Conservation (phyloP, 2,888 invertebrate species). For the Crocallis elinguaria region DNA sequence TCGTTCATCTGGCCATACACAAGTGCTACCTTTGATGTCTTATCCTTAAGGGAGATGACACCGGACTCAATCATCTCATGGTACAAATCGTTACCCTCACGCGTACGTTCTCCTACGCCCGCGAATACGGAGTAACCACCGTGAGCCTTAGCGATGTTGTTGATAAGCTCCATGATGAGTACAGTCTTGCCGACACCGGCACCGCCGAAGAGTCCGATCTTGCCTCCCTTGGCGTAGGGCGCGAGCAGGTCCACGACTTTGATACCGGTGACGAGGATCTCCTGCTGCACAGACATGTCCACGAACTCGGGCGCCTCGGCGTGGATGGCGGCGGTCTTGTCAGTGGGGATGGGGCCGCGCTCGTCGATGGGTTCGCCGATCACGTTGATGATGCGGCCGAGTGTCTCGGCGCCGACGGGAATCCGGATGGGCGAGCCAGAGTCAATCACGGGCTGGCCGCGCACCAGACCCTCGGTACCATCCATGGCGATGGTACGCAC, state of each 20-base stretch:
- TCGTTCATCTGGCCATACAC: slow-evolving; percentile 99
- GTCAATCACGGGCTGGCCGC: slow-evolving; percentile 93
- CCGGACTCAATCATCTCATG: slow-evolving; percentile 98
- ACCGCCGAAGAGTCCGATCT: slow-evolving; percentile 97
- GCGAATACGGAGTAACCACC: slow-evolving; percentile 99
- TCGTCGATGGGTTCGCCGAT: slow-evolving; percentile 95
- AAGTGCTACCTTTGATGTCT: slow-evolving; percentile 95
- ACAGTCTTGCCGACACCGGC: slow-evolving; percentile 98
- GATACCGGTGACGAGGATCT: slow-evolving; percentile 96
- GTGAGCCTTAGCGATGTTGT: slow-evolving; percentile 98
- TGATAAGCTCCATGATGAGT: slow-evolving; percentile 98
- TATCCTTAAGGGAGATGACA: slow-evolving; percentile 95
- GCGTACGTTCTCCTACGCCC: slow-evolving; percentile 97
- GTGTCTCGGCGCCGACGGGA: slow-evolving; percentile 95
- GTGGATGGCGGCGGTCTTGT: slow-evolving; percentile 92
- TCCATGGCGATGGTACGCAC: slow-evolving; percentile 98
- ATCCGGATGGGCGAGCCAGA: slow-evolving; percentile 95
- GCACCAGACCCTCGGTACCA: slow-evolving; percentile 95
- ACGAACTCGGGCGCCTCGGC: slow-evolving; percentile 96
- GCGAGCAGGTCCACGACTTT: slow-evolving; percentile 97
- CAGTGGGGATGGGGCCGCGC: slow-evolving; percentile 93
- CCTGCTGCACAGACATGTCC: slow-evolving; percentile 96
- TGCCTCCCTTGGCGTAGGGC: slow-evolving; percentile 97
- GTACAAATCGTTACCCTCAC: slow-evolving; percentile 98
- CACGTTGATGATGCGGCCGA: slow-evolving; percentile 97